phyloP scores from a whole-genome alignment of 2,113 vertebrate genomes.

The Brachyistius frenatus region DNA sequence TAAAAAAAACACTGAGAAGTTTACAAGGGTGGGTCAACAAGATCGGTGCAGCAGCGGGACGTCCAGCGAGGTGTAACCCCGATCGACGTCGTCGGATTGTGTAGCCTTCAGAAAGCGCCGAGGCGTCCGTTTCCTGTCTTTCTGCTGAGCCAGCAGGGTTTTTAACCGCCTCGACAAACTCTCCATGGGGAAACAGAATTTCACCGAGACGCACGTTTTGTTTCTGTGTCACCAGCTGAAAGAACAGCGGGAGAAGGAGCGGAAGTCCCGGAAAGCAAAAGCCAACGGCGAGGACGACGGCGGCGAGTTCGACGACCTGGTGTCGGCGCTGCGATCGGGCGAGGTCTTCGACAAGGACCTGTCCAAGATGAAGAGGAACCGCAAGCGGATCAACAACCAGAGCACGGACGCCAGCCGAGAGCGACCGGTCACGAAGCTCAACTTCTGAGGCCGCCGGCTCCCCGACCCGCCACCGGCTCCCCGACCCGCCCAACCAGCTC shows the following conservation, averaged over 20 bases:
- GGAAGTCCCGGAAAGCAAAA: slow-evolving; percentile 93
- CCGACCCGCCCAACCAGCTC: slow-evolving; percentile 49
- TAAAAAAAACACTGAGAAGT: too few species aligned
- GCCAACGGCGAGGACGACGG: slow-evolving; percentile 95
- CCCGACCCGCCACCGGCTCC: not conserved
- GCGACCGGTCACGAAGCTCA: slow-evolving; percentile 95
- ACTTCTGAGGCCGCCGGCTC: slow-evolving; percentile 85
- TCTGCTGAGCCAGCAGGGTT: not conserved
- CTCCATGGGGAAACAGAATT: too few species aligned
- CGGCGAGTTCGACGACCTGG: slow-evolving; percentile 97
- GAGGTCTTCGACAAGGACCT: slow-evolving; percentile 99
- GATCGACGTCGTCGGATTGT: not conserved
- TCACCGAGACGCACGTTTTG: too few species aligned
- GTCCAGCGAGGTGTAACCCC: too few species aligned
- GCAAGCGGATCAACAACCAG: slow-evolving; percentile 94
- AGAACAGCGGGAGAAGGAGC: slow-evolving; percentile 95
- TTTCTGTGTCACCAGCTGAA: slow-evolving; percentile 86
- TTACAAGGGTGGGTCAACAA: too few species aligned
- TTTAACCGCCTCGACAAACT: not conserved
- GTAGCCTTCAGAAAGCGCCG: not conserved
- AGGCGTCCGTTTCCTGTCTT: not conserved
- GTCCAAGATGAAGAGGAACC: slow-evolving; percentile 97
- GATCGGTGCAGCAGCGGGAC: too few species aligned
- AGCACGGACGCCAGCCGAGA: slow-evolving; percentile 90
- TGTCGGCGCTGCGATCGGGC: slow-evolving; percentile 94